These are phyloP conservation scores for Antedon mediterranea DNA, from an alignment of 53 echinoderm and acorn worm species.

Conservation along the genomic window DNA sequence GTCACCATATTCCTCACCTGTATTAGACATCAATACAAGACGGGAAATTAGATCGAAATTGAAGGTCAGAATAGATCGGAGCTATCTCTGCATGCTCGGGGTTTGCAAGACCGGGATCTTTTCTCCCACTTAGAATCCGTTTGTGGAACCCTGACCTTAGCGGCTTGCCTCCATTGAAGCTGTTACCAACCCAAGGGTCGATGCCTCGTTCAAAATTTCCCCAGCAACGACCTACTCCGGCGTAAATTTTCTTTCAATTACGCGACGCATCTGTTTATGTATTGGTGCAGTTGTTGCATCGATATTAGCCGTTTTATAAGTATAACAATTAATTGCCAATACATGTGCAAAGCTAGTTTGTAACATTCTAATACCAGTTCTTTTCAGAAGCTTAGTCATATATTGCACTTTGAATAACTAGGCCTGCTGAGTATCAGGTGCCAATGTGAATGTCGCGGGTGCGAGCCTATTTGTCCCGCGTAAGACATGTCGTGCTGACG, in stretches of 20 bases:
- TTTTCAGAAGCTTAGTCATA: not conserved
- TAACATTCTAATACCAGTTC: not conserved
- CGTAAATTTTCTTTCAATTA: slow-evolving; percentile 1
- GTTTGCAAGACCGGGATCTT: not conserved
- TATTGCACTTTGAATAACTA: not conserved
- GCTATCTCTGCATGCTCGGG: not conserved
- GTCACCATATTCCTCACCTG: not conserved
- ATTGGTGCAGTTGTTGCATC: not conserved
- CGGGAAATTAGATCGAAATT: not conserved
- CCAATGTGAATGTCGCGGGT: not conserved
- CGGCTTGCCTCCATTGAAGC: not conserved
- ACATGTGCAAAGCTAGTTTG: not conserved
- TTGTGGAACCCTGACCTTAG: not conserved
- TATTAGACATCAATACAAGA: not conserved
- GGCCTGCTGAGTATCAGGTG: not conserved
- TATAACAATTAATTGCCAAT: not conserved
- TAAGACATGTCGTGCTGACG: not conserved
- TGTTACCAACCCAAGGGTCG: not conserved
- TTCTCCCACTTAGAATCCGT: not conserved
- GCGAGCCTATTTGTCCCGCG: slow-evolving; percentile 1
- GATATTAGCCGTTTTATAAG: not conserved
- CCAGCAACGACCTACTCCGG: not conserved
- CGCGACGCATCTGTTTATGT: not conserved
- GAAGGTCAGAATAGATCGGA: not conserved
- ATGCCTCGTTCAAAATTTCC: not conserved